phyloP scores from a whole-genome alignment of 1,140 invertebrate species.

The Drosophila fuyamai region DNA sequence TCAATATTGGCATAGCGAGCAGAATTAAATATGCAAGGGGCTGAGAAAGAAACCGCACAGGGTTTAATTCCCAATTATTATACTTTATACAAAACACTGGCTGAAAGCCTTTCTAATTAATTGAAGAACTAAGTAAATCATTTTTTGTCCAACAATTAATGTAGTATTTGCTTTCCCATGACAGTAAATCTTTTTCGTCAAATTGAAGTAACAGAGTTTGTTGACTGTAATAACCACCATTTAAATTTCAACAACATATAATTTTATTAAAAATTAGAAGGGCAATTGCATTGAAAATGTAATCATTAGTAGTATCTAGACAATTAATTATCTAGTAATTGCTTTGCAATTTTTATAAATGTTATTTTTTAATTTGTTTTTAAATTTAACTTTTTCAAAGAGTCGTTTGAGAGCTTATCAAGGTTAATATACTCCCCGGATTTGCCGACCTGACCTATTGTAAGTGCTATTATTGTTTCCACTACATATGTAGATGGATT shows the following conservation, averaged over 20 bases:
- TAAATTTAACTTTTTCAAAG: not conserved
- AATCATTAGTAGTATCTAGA: no score
- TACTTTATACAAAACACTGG: conserved; percentile 2
- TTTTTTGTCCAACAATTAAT: no score
- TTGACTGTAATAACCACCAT: no score
- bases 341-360: no score
- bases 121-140: not conserved
- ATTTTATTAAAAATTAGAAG: no score
- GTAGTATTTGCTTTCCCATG: no score
- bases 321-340: no score
- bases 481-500: conserved; percentile 44
- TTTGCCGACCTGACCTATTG: conserved; percentile 1
- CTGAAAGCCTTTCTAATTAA: not conserved
- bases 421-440: conserved; percentile 21
- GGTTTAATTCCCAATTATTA: conserved; percentile 23
- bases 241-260: no score
- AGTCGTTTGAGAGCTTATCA: conserved; percentile 2
- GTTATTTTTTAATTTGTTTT: not conserved
- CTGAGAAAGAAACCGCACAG: conserved; percentile 1
- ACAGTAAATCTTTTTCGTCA: no score
- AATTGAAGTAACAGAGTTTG: no score
- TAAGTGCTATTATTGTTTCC: conserved; percentile 39
- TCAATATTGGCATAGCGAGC: conserved; percentile 24
- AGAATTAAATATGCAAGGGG: conserved; percentile 1
- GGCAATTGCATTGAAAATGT: no score